phyloP scores from a whole-genome alignment of 2,113 vertebrate genomes.

The Pelvicachromis taeniatus region DNA sequence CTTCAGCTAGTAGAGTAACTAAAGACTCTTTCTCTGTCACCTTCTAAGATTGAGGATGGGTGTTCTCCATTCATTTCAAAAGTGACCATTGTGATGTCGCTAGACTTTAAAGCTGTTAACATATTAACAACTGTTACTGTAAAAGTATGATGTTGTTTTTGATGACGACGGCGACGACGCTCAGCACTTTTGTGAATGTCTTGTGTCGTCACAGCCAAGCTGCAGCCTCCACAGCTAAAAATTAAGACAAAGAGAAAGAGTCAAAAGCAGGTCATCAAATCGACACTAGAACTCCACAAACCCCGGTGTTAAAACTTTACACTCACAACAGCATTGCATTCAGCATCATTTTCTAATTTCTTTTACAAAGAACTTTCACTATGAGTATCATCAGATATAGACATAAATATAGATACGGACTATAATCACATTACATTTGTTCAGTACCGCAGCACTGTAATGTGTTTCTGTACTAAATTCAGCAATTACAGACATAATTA shows the following conservation, averaged over 20 bases:
- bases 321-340: neutral
- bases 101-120: neutral
- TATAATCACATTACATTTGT: no score
- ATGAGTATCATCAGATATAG: no score
- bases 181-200: neutral
- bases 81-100: neutral
- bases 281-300: neutral
- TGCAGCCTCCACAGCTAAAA: neutral
- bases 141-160: neutral
- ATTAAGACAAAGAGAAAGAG: neutral
- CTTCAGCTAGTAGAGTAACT: conserved; percentile 50
- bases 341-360: no score
- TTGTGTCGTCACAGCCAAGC: neutral
- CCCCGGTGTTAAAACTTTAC: neutral
- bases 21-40: conserved; percentile 57
- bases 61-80: neutral
- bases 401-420: no score
- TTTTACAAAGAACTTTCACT: no score
- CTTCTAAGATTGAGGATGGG: conserved; percentile 25
- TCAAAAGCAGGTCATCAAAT: neutral
- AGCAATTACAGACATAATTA: no score
- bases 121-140: neutral
- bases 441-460: no score
- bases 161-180: neutral
- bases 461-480: no score